Conservation (phyloP, 2,797 vertebrate genomes). For the Sebastes trivittatus region DNA sequence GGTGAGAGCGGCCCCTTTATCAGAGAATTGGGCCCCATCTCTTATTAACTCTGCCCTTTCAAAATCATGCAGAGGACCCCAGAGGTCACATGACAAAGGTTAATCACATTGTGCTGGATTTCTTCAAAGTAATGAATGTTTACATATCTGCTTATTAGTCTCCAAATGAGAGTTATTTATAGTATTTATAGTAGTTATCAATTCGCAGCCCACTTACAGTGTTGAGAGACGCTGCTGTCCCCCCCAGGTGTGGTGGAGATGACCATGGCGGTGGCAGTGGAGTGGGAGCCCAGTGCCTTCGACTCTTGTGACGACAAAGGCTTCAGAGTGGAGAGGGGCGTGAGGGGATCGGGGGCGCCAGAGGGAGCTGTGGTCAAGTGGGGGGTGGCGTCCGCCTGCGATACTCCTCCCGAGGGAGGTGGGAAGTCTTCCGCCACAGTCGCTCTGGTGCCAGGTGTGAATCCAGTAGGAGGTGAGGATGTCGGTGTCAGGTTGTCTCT, state of each 20-base stretch:
- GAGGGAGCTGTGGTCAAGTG: slow-evolving; percentile 63
- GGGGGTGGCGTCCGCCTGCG: slow-evolving; percentile 68
- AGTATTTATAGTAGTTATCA: neutral
- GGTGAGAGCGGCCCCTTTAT: slow-evolving; percentile 19
- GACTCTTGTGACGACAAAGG: slow-evolving; percentile 63
- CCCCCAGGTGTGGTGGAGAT: slow-evolving; percentile 81
- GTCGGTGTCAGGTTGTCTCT: slow-evolving; percentile 31
- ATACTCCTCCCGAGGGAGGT: slow-evolving; percentile 49
- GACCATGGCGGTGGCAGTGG: slow-evolving; percentile 62
- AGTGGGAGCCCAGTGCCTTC: slow-evolving; percentile 60
- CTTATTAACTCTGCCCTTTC: neutral
- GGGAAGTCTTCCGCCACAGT: slow-evolving; percentile 26
- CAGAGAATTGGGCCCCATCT: neutral
- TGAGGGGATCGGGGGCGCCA: slow-evolving; percentile 45
- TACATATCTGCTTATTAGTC: neutral
- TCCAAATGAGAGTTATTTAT: neutral
- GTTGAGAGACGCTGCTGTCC: slow-evolving; percentile 92
- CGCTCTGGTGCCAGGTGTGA: slow-evolving; percentile 31
- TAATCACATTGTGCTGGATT: neutral
- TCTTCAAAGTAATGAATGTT: neutral
- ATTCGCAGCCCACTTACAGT: slow-evolving; percentile 84
- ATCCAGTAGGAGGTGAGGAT: slow-evolving; percentile 26
- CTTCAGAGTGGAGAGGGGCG: slow-evolving; percentile 54
- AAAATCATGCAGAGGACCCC: neutral
- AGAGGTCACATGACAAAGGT: neutral